Evolutionary conservation across 2,888 invertebrate species (phyloP).

Genomic region (Hydrotaea cyrtoneurina): DNA sequence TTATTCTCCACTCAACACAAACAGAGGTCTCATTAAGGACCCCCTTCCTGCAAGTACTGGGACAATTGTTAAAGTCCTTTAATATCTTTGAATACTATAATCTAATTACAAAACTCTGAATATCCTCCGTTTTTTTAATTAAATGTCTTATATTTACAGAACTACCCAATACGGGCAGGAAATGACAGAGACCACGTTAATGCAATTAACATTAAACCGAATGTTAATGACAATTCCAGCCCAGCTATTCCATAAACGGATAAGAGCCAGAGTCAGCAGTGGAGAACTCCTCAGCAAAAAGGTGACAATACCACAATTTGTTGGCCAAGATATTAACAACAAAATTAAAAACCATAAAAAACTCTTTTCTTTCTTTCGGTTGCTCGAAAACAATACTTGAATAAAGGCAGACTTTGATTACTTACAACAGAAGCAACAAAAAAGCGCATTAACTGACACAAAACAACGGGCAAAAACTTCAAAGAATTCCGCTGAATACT

Average conservation of each 20-base stretch:
- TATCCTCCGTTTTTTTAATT: slow-evolving; percentile 2
- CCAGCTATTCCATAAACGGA: slow-evolving; percentile 45
- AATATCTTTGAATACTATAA: not conserved
- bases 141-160: slow-evolving; percentile 14
- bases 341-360: slow-evolving; percentile 66
- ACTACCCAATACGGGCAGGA: not conserved
- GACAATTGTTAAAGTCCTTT: not conserved
- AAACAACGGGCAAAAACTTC: slow-evolving; percentile 51
- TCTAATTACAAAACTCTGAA: slow-evolving; percentile 33
- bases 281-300: slow-evolving; percentile 59
- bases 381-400: not conserved
- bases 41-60: not conserved
- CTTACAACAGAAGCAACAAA: not conserved
- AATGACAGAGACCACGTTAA: slow-evolving; percentile 53
- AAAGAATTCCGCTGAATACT: slow-evolving; percentile 54
- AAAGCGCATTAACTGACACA: slow-evolving; percentile 63
- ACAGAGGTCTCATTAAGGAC: not conserved
- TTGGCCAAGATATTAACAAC: slow-evolving; percentile 65
- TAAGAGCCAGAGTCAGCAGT: slow-evolving; percentile 4
- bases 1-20: too few relatives aligned
- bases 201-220: slow-evolving; percentile 61
- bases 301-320: slow-evolving; percentile 74
- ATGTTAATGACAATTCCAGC: slow-evolving; percentile 61
- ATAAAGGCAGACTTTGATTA: slow-evolving; percentile 26
- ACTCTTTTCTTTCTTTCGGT: slow-evolving; percentile 59